Conservation (phyloP, 2,888 invertebrate genomes). For the Steinernema hermaphroditum region DNA sequence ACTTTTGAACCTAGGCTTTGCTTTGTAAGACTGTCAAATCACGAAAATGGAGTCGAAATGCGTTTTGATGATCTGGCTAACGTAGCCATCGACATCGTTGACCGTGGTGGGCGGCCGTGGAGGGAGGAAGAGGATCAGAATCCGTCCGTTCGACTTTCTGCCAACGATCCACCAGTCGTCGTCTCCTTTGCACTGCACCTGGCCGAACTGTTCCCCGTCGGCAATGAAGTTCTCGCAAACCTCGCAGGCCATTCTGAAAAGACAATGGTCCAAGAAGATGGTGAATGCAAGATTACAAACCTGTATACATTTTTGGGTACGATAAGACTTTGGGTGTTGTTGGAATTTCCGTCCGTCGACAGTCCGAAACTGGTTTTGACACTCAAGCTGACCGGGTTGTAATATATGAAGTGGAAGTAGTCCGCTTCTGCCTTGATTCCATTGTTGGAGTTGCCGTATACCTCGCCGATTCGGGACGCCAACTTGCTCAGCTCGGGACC, state of each 20-base stretch:
- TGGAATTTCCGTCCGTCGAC: conserved; percentile 26
- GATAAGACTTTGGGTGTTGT: conserved; percentile 35
- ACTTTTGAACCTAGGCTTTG: background rate
- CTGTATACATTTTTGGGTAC: conserved; percentile 47
- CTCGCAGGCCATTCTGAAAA: conserved; percentile 55
- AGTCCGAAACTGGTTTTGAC: conserved; percentile 52
- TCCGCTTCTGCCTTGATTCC: conserved; percentile 11
- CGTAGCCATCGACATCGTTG: conserved; percentile 51
- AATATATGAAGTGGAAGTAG: conserved; percentile 64
- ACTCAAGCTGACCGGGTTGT: conserved; percentile 60
- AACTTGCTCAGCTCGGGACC: conserved; percentile 48
- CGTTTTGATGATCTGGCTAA: conserved; percentile 48
- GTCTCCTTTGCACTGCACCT: conserved; percentile 57
- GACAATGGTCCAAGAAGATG: background rate
- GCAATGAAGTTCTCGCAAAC: conserved; percentile 52
- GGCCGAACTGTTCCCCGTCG: conserved; percentile 52
- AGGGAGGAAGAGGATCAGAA: conserved; percentile 56
- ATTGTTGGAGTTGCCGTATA: conserved; percentile 37
- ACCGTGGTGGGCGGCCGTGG: conserved; percentile 47
- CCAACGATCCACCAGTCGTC: conserved; percentile 63
- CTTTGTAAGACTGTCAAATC: conserved; percentile 32
- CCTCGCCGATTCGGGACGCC: conserved; percentile 40
- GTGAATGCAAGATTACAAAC: conserved; percentile 30
- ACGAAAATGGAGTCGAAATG: conserved; percentile 56
- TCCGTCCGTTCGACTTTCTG: conserved; percentile 56